Conservation (phyloP, 2,888 invertebrate species). For the Archaeoteleia sp. region DNA sequence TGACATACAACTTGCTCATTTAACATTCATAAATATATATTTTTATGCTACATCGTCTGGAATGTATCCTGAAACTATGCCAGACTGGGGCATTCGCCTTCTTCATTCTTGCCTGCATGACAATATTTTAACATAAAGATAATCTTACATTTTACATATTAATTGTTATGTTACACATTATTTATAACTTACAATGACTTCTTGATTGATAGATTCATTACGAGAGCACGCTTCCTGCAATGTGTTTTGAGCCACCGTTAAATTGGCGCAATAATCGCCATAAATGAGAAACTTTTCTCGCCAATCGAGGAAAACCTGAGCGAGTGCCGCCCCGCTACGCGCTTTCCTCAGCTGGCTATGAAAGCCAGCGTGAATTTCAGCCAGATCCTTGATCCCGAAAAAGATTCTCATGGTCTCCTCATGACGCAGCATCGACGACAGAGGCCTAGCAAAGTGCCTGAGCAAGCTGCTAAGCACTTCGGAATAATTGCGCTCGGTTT, state of each 20-base stretch:
- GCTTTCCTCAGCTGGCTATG: constrained; percentile 87
- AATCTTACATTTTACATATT: too few relatives aligned
- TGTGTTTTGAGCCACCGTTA: constrained; percentile 90
- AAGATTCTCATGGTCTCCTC: constrained; percentile 89
- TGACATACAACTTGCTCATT: too few relatives aligned
- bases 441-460: constrained; percentile 86
- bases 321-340: constrained; percentile 77
- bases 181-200: constrained; percentile 81
- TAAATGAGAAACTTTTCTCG: constrained; percentile 94
- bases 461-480: constrained; percentile 92
- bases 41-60: too few relatives aligned
- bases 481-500: constrained; percentile 97
- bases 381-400: constrained; percentile 90
- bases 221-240: constrained; percentile 85
- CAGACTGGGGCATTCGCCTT: too few relatives aligned
- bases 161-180: too few relatives aligned
- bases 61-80: too few relatives aligned
- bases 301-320: constrained; percentile 91
- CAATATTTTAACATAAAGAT: too few relatives aligned
- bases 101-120: too few relatives aligned
- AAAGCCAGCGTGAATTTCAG: constrained; percentile 90
- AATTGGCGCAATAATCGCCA: constrained; percentile 96
- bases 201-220: constrained; percentile 81
- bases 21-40: too few relatives aligned
- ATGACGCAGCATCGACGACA: constrained; percentile 82